These are phyloP conservation scores for Phengaris alcon DNA, from an alignment of 2,888 invertebrate species.

Conservation along the genomic window DNA sequence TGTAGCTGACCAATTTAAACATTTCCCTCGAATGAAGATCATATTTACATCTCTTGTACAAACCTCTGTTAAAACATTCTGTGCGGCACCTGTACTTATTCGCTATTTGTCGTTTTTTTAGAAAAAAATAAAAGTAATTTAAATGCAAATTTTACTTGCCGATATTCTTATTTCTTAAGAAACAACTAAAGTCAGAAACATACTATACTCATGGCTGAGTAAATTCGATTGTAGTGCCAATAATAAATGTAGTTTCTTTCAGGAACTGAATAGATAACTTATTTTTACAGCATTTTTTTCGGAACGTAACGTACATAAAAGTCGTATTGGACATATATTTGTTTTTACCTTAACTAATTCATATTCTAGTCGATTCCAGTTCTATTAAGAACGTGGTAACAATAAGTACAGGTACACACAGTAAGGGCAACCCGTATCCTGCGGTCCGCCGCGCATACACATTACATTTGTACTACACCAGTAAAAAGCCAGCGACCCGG, in stretches of 20 bases:
- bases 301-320: too few relatives aligned
- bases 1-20: conserved; percentile 5
- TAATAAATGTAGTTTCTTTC: not conserved
- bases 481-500: conserved; percentile 67
- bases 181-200: not conserved
- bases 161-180: not conserved
- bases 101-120: too few relatives aligned
- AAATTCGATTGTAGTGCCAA: not conserved
- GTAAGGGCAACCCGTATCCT: conserved; percentile 39
- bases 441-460: conserved; percentile 51
- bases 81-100: conserved; percentile 10
- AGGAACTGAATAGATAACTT: not conserved
- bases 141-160: too few relatives aligned
- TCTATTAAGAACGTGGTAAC: not conserved
- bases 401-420: conserved; percentile 25
- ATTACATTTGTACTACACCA: conserved; percentile 76
- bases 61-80: not conserved
- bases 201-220: not conserved
- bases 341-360: too few relatives aligned
- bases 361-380: too few relatives aligned
- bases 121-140: too few relatives aligned
- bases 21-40: not conserved
- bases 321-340: too few relatives aligned
- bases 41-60: conserved; percentile 24
- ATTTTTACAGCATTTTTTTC: not conserved